phyloP scores from a whole-genome alignment of 2,888 invertebrate species.

The Tinea trinotella region DNA sequence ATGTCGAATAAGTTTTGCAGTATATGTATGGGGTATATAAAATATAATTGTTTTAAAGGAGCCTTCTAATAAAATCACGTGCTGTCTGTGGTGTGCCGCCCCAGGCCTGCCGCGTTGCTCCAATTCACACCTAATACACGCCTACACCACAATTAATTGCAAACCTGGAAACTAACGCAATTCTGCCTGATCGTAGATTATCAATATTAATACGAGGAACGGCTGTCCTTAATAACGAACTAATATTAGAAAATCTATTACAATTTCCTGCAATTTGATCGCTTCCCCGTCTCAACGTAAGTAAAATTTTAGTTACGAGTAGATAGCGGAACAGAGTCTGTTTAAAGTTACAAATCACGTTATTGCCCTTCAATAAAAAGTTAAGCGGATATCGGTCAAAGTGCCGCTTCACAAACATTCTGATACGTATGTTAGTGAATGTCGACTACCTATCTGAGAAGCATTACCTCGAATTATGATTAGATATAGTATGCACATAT shows the following conservation, averaged over 20 bases:
- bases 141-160: slow-evolving; percentile 24
- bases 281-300: neutral
- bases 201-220: slow-evolving; percentile 12
- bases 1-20: neutral
- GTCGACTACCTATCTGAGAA: neutral
- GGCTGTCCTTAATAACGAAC: slow-evolving; percentile 9
- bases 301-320: neutral
- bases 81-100: slow-evolving; percentile 7
- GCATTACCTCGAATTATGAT: slow-evolving; percentile 3
- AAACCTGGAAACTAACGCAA: slow-evolving; percentile 19
- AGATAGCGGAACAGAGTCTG: slow-evolving; percentile 3
- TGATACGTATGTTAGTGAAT: slow-evolving; percentile 12
- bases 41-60: slow-evolving; percentile 10
- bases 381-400: slow-evolving; percentile 17
- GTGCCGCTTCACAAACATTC: slow-evolving; percentile 16
- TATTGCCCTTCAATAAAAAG: slow-evolving; percentile 15
- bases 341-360: slow-evolving; percentile 5
- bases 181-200: slow-evolving; percentile 17
- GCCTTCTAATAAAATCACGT: slow-evolving; percentile 11
- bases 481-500: neutral
- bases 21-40: neutral
- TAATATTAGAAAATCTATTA: slow-evolving; percentile 10
- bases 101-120: slow-evolving; percentile 12
- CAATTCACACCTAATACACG: slow-evolving; percentile 21
- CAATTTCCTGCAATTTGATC: slow-evolving; percentile 10